Conservation (phyloP, 92 coral and sea anemone species). For the Chrysogorgia sp. region DNA sequence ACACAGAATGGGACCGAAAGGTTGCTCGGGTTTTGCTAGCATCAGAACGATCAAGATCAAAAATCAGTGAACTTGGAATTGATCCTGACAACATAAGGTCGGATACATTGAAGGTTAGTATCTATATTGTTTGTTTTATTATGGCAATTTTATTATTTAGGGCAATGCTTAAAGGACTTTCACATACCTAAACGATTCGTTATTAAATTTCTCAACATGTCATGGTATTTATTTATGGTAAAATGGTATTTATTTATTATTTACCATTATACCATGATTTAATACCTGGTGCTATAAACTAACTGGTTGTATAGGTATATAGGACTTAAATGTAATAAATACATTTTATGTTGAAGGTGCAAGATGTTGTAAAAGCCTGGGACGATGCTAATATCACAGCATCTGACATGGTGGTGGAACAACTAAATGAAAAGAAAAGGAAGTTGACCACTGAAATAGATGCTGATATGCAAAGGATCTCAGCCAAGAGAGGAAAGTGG, state of each 20-base stretch:
- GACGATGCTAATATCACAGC: slow-evolving; percentile 19
- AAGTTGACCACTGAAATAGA: slow-evolving; percentile 2
- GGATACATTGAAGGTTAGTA: neutral
- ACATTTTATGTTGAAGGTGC: slow-evolving; percentile 16
- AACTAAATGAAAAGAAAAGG: slow-evolving; percentile 29
- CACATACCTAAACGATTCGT: neutral
- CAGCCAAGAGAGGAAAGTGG: slow-evolving; percentile 33
- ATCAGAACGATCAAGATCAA: neutral
- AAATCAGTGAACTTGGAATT: neutral
- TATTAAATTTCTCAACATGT: no score
- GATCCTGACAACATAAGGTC: neutral
- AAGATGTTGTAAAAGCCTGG: slow-evolving; percentile 40
- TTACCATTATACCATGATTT: slow-evolving; percentile 2
- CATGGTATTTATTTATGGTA: no score
- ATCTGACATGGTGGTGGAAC: slow-evolving; percentile 12
- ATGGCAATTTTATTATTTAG: no score
- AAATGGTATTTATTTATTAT: no score
- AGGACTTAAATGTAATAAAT: neutral
- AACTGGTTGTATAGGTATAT: neutral
- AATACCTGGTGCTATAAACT: neutral
- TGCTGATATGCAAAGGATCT: neutral
- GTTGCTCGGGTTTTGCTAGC: slow-evolving; percentile 8
- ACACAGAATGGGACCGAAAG: slow-evolving; percentile 58
- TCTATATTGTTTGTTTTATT: neutral
- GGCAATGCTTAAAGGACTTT: slow-evolving; percentile 4